phyloP scores from a whole-genome alignment of 2,888 invertebrate species.

The Eucera pruinosa region DNA sequence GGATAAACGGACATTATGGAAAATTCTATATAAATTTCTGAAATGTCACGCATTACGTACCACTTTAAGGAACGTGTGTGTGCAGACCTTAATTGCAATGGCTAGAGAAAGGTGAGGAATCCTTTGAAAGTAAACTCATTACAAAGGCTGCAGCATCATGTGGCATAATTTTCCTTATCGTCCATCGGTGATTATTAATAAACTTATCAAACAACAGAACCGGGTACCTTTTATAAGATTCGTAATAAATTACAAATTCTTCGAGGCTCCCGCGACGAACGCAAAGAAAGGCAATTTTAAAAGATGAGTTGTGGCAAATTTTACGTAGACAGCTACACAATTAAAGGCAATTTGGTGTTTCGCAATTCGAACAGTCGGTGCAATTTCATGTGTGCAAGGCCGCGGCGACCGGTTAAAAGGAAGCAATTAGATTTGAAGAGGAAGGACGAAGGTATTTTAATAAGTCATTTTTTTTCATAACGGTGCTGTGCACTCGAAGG shows the following conservation, averaged over 20 bases:
- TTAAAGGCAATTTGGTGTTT: conserved; percentile 22
- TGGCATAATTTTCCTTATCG: conserved; percentile 15
- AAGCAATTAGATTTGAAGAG: conserved; percentile 55
- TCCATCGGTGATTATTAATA: conserved; percentile 4
- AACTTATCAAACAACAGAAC: neutral
- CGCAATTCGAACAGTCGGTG: conserved; percentile 30
- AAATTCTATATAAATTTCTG: conserved; percentile 30
- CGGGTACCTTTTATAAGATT: too few relatives aligned
- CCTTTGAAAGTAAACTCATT: conserved; percentile 29
- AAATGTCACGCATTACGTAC: conserved; percentile 57
- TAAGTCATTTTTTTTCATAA: conserved; percentile 53
- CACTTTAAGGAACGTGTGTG: conserved; percentile 40
- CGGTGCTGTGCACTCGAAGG: conserved; percentile 53
- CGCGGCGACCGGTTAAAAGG: conserved; percentile 46
- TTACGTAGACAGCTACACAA: neutral
- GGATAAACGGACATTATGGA: neutral
- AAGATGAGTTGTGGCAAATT: neutral
- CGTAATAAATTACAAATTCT: too few relatives aligned
- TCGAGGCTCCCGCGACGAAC: too few relatives aligned
- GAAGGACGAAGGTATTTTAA: conserved; percentile 50
- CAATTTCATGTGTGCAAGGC: conserved; percentile 47
- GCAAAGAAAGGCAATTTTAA: too few relatives aligned
- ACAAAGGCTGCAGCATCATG: neutral
- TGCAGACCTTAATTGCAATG: conserved; percentile 50
- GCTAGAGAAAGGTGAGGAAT: conserved; percentile 44